Base-by-base conservation (phyloP, 2,113 vertebrate genomes). In the Vulpes vulpes region DNA sequence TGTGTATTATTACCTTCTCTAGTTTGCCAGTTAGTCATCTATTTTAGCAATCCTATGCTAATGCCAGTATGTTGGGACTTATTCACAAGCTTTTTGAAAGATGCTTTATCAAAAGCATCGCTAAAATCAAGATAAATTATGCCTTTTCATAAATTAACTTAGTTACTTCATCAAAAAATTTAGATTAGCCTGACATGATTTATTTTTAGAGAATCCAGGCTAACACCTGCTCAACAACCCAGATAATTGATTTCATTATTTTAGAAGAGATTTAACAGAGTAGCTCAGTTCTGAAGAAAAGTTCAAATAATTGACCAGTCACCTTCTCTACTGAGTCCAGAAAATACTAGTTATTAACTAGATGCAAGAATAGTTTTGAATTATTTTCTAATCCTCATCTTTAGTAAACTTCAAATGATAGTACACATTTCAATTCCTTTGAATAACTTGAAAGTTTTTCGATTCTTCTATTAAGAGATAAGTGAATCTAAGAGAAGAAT, bases 81-180 rank as follows among this genome's bases (percentile, higher is more conserved):
- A 97, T 8, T 92, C 96, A 92, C 92, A 96, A 67, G 53, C 15
- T 95, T 89, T 49, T 71, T 89, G 32, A 65, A 9, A 98, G 95
- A 94, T 8, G 32, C 25, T 97, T 97, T 53, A 98, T 95, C 79
- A 96, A 89, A 92, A 79, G 79, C 23, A 22, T 30, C 89, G 82
- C 22, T 94, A 97, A 97, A 89, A 97, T 69, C 73, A 85, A 96
- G 84, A 96, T 94, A 96, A 97, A 97, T 85, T 73, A 55, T 79
- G 92, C 81, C 74, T 67, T 97, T 98, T 96, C 84, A 96, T 96
- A 92, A 97, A 95, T 94, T 97, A 95, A 94, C 73, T 98, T 90
- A 85, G 95, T 97, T 95, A 91, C 32, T 96, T 86, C 83, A 96
- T 94, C 74, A 17, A 80, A 94, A 97, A 97, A 90, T 64, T 69